Evolutionary conservation across 2,888 invertebrate species (phyloP), one percentile per base, ranked within the genome.

Genomic region (Galeopsomyia nigrocyanea): DNA sequence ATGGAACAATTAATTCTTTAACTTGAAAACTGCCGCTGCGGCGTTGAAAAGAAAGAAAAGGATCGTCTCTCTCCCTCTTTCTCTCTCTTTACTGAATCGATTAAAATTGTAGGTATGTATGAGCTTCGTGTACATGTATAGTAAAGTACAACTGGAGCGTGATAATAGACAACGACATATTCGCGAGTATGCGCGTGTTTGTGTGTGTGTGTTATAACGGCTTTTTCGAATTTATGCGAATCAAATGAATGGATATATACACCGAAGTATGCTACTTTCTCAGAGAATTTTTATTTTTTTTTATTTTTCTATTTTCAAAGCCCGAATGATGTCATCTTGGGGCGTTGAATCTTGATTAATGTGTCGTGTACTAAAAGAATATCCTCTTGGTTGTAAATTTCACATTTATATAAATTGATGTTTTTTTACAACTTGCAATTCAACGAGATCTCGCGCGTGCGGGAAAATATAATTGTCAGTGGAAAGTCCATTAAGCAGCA

Each of bases 81-180:
- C n/a, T n/a, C n/a, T n/a, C n/a, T n/a, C n/a, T n/a, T n/a, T 26
- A 5, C 26, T 39, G 39, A 39, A 39, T 68, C 55, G 62, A 62
- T 61, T 62, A 68, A 49, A 26, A 49, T n/a, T 62, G 17, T 19
- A 46, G n/a, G 56, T 10, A 26, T 5, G n/a, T 31, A 39, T 7
- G 39, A 39, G 39, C 39, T 39, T 39, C 10, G 13, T 31, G 7
- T 31, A 7, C 31, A 31, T 5, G n/a, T n/a, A n/a, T n/a, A n/a
- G n/a, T n/a, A n/a, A n/a, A n/a, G n/a, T 46, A 26, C 55, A 68
- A 68, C 46, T 62, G 55, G 68, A 68, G 62, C 68, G 49, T 47
- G 62, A 68, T 68, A 68, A 68, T 68, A 56, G 26, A 56, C 26
- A 26, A 5, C 17, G 57, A 57, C 53, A 39, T 13, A 13, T 49